These are phyloP conservation scores for Sesia apiformis DNA, from an alignment of 2,888 invertebrate genomes.

Conservation along the genomic window DNA sequence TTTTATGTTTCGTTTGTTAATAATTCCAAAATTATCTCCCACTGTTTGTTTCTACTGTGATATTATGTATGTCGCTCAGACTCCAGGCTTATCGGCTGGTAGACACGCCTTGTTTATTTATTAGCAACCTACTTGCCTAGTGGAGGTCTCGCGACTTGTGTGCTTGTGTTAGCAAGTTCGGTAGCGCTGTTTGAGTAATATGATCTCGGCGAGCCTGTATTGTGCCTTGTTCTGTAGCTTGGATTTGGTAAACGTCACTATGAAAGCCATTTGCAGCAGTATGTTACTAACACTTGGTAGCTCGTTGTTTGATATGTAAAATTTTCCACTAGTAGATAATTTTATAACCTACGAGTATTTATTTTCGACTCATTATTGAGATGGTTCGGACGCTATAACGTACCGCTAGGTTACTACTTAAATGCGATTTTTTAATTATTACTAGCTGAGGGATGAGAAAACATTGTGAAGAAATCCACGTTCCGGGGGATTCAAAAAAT, in stretches of 20 bases:
- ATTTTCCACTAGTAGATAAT: too few relatives aligned
- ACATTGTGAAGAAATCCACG: too few relatives aligned
- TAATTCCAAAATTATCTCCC: too few relatives aligned
- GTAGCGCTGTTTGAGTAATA: constrained; percentile 28
- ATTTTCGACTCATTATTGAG: too few relatives aligned
- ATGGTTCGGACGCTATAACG: too few relatives aligned
- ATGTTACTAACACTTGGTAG: too few relatives aligned
- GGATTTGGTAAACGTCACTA: not conserved
- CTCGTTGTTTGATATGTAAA: too few relatives aligned
- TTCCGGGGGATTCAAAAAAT: too few relatives aligned
- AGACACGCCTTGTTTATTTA: constrained; percentile 69
- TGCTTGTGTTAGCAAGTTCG: constrained; percentile 20
- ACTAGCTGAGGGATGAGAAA: too few relatives aligned
- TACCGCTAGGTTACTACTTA: too few relatives aligned
- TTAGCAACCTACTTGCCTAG: constrained; percentile 47
- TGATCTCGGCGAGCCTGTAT: constrained; percentile 9
- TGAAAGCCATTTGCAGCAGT: not conserved
- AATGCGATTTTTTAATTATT: too few relatives aligned
- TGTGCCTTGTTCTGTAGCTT: not conserved
- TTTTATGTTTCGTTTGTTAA: not conserved
- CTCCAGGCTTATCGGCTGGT: constrained; percentile 54
- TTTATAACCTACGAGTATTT: too few relatives aligned
- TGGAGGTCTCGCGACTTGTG: constrained; percentile 25
- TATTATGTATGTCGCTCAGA: not conserved
- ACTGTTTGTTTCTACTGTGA: not conserved